Evolutionary conservation across 2,888 invertebrate genomes (phyloP).

Genomic region (Andrena bicolor): DNA sequence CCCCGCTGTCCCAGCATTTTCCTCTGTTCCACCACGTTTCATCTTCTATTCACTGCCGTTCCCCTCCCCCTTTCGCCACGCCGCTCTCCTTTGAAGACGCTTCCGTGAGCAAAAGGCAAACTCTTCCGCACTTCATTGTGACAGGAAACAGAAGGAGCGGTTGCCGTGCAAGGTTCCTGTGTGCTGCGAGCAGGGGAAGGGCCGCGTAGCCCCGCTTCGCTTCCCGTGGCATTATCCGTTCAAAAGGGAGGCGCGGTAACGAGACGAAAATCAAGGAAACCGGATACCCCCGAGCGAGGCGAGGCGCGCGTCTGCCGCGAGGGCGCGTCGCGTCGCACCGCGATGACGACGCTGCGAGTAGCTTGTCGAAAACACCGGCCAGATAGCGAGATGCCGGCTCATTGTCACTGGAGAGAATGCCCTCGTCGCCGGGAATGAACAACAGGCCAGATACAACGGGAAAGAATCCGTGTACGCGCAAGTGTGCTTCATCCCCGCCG

Average conservation of each 20-base stretch:
- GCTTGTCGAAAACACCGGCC: not conserved
- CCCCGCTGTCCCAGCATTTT: conserved; percentile 6
- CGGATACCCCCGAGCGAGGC: conserved; percentile 1
- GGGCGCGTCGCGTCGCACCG: not conserved
- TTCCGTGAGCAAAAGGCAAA: conserved; percentile 33
- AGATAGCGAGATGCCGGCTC: not conserved
- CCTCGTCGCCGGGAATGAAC: not conserved
- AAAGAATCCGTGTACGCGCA: not conserved
- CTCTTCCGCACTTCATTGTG: conserved; percentile 27
- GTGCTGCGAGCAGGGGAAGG: conserved; percentile 13
- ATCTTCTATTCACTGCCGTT: not conserved
- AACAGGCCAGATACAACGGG: not conserved
- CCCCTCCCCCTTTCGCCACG: not conserved
- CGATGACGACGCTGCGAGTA: not conserved
- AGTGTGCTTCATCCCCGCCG: conserved; percentile 17
- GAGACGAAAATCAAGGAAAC: conserved; percentile 42
- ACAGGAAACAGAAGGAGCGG: conserved; percentile 30
- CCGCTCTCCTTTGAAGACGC: not conserved
- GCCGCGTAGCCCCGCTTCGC: conserved; percentile 14
- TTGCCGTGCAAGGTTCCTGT: conserved; percentile 40
- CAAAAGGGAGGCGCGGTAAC: conserved; percentile 22
- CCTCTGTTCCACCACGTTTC: not conserved
- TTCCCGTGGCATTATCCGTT: conserved; percentile 32
- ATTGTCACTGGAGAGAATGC: conserved; percentile 10
- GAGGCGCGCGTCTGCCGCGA: not conserved